phyloP scores from a whole-genome alignment of 2,113 vertebrate genomes.

The Pollachius pollachius region DNA sequence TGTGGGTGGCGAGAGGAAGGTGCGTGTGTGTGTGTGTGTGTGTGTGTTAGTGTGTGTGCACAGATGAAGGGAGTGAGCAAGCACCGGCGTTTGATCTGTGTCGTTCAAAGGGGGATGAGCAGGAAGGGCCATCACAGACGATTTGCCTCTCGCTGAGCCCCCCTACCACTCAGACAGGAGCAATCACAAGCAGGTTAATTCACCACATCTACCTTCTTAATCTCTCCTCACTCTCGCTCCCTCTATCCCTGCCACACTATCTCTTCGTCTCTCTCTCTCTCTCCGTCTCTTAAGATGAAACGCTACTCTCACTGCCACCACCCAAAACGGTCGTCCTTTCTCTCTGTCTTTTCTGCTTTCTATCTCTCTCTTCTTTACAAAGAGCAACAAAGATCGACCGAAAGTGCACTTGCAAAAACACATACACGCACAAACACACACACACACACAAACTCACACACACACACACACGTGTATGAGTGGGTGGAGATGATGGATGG shows the following conservation, averaged over 20 bases:
- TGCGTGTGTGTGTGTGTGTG: slow-evolving; percentile 16
- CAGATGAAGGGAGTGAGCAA: slow-evolving; percentile 23
- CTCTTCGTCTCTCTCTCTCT: slow-evolving; percentile 37
- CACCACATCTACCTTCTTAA: slow-evolving; percentile 73
- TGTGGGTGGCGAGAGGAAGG: background rate
- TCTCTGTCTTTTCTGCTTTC: slow-evolving; percentile 28
- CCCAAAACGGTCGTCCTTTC: slow-evolving; percentile 1
- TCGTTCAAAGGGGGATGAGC: slow-evolving; percentile 72
- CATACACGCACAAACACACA: slow-evolving; percentile 9
- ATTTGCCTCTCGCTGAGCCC: slow-evolving; percentile 72
- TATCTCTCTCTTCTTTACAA: slow-evolving; percentile 34
- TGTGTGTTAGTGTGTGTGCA: slow-evolving; percentile 40
- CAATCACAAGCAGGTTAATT: slow-evolving; percentile 77
- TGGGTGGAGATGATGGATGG: no score
- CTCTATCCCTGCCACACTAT: slow-evolving; percentile 64
- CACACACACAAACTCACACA: background rate
- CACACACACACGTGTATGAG: no score
- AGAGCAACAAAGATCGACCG: slow-evolving; percentile 27
- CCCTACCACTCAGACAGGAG: slow-evolving; percentile 72
- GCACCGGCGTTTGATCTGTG: slow-evolving; percentile 78
- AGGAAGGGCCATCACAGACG: slow-evolving; percentile 79
- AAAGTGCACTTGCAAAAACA: slow-evolving; percentile 38
- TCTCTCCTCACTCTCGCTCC: slow-evolving; percentile 71
- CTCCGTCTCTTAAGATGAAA: background rate
- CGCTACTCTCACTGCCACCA: no score